phyloP scores from a whole-genome alignment of 2,113 vertebrate genomes.

The Phocoena phocoena region DNA sequence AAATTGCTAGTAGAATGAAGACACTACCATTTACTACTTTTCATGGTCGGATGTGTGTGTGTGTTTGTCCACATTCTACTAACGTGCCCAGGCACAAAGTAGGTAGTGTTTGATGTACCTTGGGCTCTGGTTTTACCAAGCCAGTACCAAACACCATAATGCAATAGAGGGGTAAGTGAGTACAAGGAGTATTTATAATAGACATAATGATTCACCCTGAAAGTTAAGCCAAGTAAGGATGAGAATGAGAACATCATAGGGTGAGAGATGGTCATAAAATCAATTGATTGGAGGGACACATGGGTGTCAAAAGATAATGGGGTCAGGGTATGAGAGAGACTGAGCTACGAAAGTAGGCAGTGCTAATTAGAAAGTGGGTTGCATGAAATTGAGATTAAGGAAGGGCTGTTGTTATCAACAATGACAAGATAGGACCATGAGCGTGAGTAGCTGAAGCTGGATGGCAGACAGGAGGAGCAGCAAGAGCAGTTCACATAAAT shows the following conservation, averaged over 20 bases:
- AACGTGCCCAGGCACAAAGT: not conserved
- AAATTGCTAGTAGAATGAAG: not conserved
- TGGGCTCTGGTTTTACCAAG: not conserved
- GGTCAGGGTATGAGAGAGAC: not conserved
- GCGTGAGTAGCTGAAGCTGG: not conserved
- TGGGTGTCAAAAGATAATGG: not conserved
- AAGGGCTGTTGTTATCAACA: not conserved
- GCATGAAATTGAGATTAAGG: not conserved
- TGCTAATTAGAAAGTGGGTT: not conserved
- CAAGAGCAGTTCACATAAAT: not conserved
- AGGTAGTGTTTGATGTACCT: not conserved
- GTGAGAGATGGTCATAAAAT: not conserved
- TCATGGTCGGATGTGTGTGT: not conserved
- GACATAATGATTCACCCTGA: not conserved
- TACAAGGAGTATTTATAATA: not conserved
- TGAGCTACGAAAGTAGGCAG: not conserved
- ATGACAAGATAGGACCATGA: not conserved
- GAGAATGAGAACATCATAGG: not conserved
- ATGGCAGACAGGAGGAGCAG: not conserved
- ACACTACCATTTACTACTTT: not conserved
- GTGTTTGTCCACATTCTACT: not conserved
- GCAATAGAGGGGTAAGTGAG: not conserved
- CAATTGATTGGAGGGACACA: too few species aligned
- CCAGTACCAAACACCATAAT: not conserved
- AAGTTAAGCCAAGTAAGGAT: not conserved